Conservation (phyloP, 2,113 vertebrate genomes). For the Tringa solitaria region DNA sequence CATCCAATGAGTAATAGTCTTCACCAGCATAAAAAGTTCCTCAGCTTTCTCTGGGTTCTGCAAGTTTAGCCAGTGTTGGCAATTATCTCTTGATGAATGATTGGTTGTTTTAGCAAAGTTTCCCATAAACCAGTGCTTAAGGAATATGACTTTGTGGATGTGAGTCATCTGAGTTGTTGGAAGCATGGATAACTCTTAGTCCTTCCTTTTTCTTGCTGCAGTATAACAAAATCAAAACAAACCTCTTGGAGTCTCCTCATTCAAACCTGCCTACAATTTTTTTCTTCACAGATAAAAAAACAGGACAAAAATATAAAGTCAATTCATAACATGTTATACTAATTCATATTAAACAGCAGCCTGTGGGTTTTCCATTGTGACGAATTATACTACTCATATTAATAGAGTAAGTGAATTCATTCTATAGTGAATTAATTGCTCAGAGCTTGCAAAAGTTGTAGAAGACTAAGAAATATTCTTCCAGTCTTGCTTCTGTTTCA, state of each 20-base stretch:
- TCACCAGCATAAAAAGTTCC: neutral
- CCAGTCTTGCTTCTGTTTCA: neutral
- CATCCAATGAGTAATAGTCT: conserved; percentile 24
- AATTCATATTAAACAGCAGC: neutral
- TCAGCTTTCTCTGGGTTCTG: conserved; percentile 6
- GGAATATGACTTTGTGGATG: neutral
- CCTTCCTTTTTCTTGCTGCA: neutral
- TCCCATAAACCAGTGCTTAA: neutral
- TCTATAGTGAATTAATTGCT: neutral
- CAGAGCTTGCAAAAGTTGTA: neutral
- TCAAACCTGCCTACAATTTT: neutral
- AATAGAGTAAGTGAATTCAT: neutral
- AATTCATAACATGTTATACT: neutral
- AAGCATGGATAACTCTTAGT: neutral
- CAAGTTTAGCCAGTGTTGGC: neutral
- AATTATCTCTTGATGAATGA: conserved; percentile 40
- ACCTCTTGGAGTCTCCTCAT: neutral
- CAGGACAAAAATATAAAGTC: neutral
- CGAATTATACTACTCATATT: neutral
- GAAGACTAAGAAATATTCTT: neutral
- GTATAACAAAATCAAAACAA: neutral
- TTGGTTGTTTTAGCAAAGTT: conserved; percentile 10
- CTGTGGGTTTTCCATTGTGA: neutral
- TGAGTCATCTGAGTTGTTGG: neutral
- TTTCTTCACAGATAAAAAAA: neutral